Percentiles rank a stretch among this genome's conserved stretches.
Evolutionary conservation across 2,797 vertebrate genomes (phyloP).

Genomic region (Ispidina lecontei): DNA sequence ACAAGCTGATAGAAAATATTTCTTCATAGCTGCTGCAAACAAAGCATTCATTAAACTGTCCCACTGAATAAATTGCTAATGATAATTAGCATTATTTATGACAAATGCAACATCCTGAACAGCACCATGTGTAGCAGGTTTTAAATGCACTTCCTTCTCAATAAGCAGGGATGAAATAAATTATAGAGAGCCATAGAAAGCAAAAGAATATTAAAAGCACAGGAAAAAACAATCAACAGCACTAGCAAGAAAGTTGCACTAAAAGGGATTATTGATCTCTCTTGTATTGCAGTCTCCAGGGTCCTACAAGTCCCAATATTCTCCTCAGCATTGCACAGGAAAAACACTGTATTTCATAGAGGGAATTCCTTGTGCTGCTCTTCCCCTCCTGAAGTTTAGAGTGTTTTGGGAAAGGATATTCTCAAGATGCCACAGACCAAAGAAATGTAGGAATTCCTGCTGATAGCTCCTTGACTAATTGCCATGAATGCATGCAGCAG

Average conservation of each 20-base stretch:
- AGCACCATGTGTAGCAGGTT: neutral
- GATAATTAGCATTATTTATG: neutral
- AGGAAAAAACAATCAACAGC: neutral
- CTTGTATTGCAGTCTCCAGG: neutral
- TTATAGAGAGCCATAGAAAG: neutral
- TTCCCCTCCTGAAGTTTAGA: conserved; percentile 9
- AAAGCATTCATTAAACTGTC: neutral
- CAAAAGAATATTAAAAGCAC: neutral
- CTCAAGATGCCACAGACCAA: conserved; percentile 37
- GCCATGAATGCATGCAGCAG: neutral
- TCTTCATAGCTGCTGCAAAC: neutral
- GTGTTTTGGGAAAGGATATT: neutral
- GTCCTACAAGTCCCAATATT: neutral
- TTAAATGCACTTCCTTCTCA: neutral
- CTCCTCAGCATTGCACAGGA: neutral
- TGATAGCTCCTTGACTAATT: conserved; percentile 53
- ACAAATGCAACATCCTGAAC: neutral
- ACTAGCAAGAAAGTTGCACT: neutral
- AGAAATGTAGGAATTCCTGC: conserved; percentile 35
- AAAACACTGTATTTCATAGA: neutral
- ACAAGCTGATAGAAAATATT: neutral
- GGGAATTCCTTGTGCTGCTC: neutral
- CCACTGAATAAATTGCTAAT: neutral
- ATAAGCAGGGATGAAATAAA: neutral
- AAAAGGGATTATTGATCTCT: neutral